Percentiles rank a stretch among this genome's conserved stretches.
Conservation (phyloP, 2,113 vertebrate genomes). For the Zosterops lateralis region DNA sequence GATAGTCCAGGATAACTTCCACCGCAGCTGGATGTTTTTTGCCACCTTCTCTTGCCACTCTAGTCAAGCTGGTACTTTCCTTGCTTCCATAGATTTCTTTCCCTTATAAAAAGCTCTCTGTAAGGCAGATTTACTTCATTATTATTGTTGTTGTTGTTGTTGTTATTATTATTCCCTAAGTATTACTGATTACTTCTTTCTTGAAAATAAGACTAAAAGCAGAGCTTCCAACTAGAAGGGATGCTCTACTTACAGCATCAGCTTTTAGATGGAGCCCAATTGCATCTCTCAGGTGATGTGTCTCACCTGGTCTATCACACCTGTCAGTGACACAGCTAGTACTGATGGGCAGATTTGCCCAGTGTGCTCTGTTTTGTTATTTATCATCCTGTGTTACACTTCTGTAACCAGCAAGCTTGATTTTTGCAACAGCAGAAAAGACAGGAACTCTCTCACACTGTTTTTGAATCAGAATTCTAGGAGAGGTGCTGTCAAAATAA, state of each 20-base stretch:
- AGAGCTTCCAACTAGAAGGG: not conserved
- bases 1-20: not conserved
- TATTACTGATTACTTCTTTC: not conserved
- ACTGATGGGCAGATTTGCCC: not conserved
- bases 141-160: too few relatives aligned
- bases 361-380: not conserved
- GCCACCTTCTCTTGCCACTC: rapidly evolving
- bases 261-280: not conserved
- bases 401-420: not conserved
- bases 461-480: not conserved
- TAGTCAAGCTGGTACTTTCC: not conserved
- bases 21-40: not conserved
- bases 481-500: not conserved
- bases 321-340: not conserved
- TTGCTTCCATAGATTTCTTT: not conserved
- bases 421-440: not conserved
- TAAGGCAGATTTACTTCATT: not conserved
- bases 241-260: rapidly evolving
- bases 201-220: not conserved
- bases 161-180: too few relatives aligned
- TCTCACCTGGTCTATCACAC: not conserved
- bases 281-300: not conserved
- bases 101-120: not conserved
- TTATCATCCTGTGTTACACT: not conserved
- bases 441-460: not conserved